Evolutionary conservation across 2,113 vertebrate species (phyloP).

Genomic region (Microcebus ravelobensis): DNA sequence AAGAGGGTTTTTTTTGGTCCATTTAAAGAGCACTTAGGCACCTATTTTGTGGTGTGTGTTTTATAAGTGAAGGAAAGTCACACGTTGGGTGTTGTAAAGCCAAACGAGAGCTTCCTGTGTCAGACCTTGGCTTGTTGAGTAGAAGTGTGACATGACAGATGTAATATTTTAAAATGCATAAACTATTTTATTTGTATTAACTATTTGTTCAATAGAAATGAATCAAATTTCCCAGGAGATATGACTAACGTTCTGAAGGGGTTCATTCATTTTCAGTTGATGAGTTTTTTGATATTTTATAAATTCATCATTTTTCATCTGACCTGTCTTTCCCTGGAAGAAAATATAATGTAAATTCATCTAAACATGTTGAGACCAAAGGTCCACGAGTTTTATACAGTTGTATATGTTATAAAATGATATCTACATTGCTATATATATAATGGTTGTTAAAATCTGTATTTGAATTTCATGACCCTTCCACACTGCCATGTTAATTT

Average conservation of each 20-base stretch:
- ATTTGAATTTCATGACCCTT: constrained; percentile 10
- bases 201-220: background rate
- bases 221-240: background rate
- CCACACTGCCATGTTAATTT: background rate
- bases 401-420: background rate
- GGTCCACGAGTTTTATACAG: background rate
- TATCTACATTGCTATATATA: background rate
- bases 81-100: background rate
- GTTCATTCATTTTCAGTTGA: constrained; percentile 41
- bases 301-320: constrained; percentile 18
- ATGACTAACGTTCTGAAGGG: background rate
- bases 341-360: constrained; percentile 17
- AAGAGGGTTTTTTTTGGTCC: background rate
- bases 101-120: background rate
- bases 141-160: background rate
- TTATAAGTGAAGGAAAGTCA: background rate
- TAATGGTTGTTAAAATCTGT: background rate
- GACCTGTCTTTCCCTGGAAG: background rate
- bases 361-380: background rate
- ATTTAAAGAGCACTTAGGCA: background rate
- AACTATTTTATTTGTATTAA: constrained; percentile 40
- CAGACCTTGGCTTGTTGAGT: background rate
- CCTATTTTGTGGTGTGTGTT: background rate
- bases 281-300: constrained; percentile 37
- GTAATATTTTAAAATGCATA: background rate